phyloP scores from a whole-genome alignment of 2,797 vertebrate species.

The Halcyon badia region DNA sequence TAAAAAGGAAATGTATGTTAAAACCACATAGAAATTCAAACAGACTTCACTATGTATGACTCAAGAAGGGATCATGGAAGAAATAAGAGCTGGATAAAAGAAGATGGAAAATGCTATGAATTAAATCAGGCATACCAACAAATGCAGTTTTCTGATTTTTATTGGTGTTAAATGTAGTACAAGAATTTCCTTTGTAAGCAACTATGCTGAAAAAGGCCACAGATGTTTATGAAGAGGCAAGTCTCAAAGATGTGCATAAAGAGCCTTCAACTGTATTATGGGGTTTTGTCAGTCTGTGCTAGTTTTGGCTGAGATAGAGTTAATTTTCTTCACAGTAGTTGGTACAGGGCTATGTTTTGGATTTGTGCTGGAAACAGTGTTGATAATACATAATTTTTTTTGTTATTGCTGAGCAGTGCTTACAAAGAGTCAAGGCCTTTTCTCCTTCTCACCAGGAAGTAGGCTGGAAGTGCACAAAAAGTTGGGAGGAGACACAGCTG shows the following conservation, averaged over 20 bases:
- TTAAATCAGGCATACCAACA: slow-evolving; percentile 37
- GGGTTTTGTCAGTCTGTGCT: not conserved
- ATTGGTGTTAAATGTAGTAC: slow-evolving; percentile 2
- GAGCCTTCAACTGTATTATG: not conserved
- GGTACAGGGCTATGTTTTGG: not conserved
- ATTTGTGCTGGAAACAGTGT: too few relatives aligned
- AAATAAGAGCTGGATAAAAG: slow-evolving; percentile 41
- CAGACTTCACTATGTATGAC: slow-evolving; percentile 8
- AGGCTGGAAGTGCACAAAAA: too few relatives aligned
- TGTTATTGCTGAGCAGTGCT: too few relatives aligned
- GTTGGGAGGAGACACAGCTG: too few relatives aligned
- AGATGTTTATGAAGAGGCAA: not conserved
- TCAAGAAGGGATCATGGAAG: slow-evolving; percentile 10
- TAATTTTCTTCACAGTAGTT: not conserved
- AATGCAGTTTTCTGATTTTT: slow-evolving; percentile 38
- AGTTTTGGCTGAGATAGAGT: not conserved
- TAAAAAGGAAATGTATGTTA: slow-evolving; percentile 56
- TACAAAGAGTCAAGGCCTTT: too few relatives aligned
- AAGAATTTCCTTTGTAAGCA: not conserved
- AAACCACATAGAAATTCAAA: slow-evolving; percentile 58
- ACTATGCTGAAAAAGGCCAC: not conserved
- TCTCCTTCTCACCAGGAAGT: too few relatives aligned
- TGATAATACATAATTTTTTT: too few relatives aligned
- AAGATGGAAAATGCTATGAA: slow-evolving; percentile 52
- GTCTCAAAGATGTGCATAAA: not conserved